Conservation (phyloP, 2,113 vertebrate genomes). For the Pogonocichla stellata region DNA sequence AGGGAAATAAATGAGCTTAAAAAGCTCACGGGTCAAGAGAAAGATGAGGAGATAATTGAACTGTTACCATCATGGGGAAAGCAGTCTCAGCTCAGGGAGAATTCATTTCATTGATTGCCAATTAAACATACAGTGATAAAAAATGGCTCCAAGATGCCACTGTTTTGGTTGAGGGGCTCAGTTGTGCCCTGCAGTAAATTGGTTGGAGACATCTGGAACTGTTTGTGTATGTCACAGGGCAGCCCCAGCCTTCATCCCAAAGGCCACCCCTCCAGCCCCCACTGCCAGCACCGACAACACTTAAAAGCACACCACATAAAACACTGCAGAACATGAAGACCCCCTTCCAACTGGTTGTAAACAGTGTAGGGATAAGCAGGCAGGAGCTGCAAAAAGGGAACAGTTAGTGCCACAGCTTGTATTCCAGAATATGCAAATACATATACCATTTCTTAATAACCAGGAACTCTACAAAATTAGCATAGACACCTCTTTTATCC, state of each 20-base stretch:
- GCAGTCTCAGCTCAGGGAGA: not conserved
- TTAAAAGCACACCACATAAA: not conserved
- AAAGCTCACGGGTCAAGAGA: not conserved
- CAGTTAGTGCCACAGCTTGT: not conserved
- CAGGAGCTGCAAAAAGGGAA: not conserved
- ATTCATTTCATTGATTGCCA: not conserved
- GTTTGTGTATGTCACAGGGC: rapidly evolving
- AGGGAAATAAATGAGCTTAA: not conserved
- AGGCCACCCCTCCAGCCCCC: not conserved
- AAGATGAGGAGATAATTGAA: not conserved
- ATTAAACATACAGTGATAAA: not conserved
- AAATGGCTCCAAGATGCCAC: not conserved
- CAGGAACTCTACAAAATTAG: not conserved
- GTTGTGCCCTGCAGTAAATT: rapidly evolving
- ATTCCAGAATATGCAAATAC: not conserved
- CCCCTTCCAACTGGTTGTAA: not conserved
- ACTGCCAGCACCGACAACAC: not conserved
- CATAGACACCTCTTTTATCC: not conserved
- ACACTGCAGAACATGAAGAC: not conserved
- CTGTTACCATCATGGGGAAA: not conserved
- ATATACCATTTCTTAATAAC: not conserved
- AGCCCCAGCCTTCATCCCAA: not conserved
- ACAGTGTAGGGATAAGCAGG: not conserved
- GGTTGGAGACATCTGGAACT: rapidly evolving
- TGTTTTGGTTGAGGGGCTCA: not conserved